These are phyloP conservation scores for Carcina quercana DNA, from an alignment of 2,888 invertebrate genomes.

Conservation along the genomic window DNA sequence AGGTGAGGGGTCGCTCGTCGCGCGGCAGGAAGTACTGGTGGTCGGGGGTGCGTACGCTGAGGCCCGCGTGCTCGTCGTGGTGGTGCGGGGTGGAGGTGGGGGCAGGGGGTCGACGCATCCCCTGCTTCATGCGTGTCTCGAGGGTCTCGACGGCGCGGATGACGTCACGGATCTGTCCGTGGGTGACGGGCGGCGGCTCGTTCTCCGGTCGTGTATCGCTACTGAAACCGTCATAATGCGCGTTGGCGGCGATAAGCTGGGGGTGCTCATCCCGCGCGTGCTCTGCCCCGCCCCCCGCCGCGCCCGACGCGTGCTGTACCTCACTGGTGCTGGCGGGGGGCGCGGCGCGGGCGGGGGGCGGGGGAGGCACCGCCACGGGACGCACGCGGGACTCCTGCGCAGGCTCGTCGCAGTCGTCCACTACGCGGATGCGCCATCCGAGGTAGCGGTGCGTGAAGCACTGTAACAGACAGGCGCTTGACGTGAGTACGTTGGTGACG, in stretches of 20 bases:
- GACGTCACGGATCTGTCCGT: conserved; percentile 57
- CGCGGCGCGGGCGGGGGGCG: conserved; percentile 77
- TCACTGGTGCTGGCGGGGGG: conserved; percentile 74
- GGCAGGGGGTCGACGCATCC: conserved; percentile 32
- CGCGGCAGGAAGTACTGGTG: conserved; percentile 52
- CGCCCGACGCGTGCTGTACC: no score
- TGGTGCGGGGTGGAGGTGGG: conserved; percentile 37
- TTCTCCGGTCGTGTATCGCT: conserved; percentile 36
- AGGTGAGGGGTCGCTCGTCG: conserved; percentile 55
- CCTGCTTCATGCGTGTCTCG: conserved; percentile 49
- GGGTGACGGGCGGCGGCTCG: conserved; percentile 46
- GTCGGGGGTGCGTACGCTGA: conserved; percentile 37
- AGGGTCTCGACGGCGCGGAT: conserved; percentile 59
- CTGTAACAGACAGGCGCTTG: conserved; percentile 70
- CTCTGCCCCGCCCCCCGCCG: no score
- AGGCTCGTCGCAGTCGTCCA: conserved; percentile 73
- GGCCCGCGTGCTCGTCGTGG: conserved; percentile 50
- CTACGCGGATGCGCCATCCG: conserved; percentile 96
- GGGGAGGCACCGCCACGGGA: conserved; percentile 50
- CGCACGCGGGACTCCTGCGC: conserved; percentile 71
- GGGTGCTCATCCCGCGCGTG: conserved; percentile 52
- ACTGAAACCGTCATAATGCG: conserved; percentile 69
- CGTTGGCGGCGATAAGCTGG: conserved; percentile 65
- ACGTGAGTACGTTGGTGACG: no score
- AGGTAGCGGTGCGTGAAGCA: conserved; percentile 95